Evolutionary conservation across 1,140 invertebrate species (phyloP), one percentile per base, ranked within the genome.

Genomic region (Capitella teleta): DNA sequence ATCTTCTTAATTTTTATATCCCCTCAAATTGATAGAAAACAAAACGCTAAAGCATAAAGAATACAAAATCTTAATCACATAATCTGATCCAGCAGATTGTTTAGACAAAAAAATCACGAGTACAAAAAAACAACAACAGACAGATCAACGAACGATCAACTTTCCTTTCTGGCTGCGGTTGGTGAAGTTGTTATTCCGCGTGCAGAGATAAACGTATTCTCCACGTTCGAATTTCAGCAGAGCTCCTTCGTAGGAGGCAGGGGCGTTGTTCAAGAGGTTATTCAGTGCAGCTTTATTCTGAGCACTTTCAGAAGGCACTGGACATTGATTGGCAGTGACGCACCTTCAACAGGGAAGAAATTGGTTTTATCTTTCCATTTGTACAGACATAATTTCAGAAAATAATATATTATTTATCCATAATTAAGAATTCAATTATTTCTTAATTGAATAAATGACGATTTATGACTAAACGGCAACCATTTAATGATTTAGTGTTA

Each of bases 151-250:
- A n/a, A 47, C 45, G 21, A 47, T 34, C 6, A 70, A 44, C 23
- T 60, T 51, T 5, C 61, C 68, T 42, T 70, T 70, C 57, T 73
- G 70, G 49, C 66, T 63, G n/a, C 70, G 44, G 46, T 73, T 73
- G 2, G 64, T 65, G 58, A 72, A 72, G 56, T 72, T 63, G 49
- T 73, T 73, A 54, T 73, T 73, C 14, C 68, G 56, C 0, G 68
- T 70, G 46, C 61, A 62, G 57, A 73, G 66, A 48, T 64, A 71
- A 48, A 70, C 61, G 54, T 63, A 68, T 18, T 40, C 63, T n/a
- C 67, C 66, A 43, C 51, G 49, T 37, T 57, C 60, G 40, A 68
- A 62, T 45, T 53, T 61, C 1, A 70, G 58, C 8, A 70, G 51
- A 16, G 57, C 62, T n/a, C 66, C 67, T 34, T 61, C 58, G 34